Conservation (phyloP, 2,888 invertebrate genomes). For the Sarcophaga subvicina region DNA sequence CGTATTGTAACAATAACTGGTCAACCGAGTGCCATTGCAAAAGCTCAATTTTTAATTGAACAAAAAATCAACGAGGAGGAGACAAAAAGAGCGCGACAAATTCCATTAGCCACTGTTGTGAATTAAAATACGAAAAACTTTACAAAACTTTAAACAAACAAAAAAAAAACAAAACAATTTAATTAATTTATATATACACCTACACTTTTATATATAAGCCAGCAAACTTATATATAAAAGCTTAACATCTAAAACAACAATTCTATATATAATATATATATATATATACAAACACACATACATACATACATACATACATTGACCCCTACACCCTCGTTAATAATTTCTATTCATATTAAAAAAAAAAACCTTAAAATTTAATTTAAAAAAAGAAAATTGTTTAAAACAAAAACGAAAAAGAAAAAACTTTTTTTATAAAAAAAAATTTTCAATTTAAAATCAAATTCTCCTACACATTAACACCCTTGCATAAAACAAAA, state of each 20-base stretch:
- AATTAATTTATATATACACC: constrained; percentile 29
- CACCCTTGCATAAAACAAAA: constrained; percentile 14
- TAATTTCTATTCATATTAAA: constrained; percentile 46
- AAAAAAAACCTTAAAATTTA: constrained; percentile 66
- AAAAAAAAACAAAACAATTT: constrained; percentile 28
- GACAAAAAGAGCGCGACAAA: constrained; percentile 95
- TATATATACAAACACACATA: constrained; percentile 12
- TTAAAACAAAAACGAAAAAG: constrained; percentile 36
- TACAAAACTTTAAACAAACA: constrained; percentile 25
- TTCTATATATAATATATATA: constrained; percentile 26
- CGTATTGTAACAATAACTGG: constrained; percentile 98
- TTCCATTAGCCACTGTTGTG: constrained; percentile 85
- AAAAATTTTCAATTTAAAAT: background rate
- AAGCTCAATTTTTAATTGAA: constrained; percentile 97
- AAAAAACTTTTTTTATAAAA: background rate
- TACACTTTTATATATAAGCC: constrained; percentile 6
- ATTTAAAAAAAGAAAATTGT: constrained; percentile 23
- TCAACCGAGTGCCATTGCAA: constrained; percentile 92
- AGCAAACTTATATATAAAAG: too few relatives aligned
- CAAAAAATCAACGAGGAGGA: constrained; percentile 98
- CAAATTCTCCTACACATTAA: constrained; percentile 34
- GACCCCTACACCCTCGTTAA: too few relatives aligned
- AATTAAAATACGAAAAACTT: constrained; percentile 74
- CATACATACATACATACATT: constrained; percentile 21
- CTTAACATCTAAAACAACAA: background rate